Evolutionary conservation across 2,888 invertebrate genomes (phyloP).

Genomic region (Drosophila bunnanda): DNA sequence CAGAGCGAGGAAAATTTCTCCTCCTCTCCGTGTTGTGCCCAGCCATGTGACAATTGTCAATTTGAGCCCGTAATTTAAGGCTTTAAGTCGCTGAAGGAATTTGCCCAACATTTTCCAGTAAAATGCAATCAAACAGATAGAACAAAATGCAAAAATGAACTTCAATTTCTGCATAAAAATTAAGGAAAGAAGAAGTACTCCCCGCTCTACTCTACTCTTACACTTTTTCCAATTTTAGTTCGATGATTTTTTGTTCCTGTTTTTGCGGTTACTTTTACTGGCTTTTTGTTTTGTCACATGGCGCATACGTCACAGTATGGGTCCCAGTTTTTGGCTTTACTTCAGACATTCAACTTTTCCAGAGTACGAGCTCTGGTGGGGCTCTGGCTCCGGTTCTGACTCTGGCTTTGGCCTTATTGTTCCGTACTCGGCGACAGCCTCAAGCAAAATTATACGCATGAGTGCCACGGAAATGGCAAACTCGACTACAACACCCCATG

Average conservation of each 20-base stretch:
- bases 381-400: not conserved
- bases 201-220: not conserved
- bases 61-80: constrained; percentile 73
- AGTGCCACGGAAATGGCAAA: constrained; percentile 80
- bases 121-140: constrained; percentile 19
- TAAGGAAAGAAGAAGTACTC: constrained; percentile 15
- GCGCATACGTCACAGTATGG: constrained; percentile 69
- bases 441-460: constrained; percentile 80
- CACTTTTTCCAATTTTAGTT: constrained; percentile 31
- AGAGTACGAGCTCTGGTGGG: not conserved
- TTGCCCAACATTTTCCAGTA: not conserved
- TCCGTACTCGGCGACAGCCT: constrained; percentile 74
- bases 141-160: constrained; percentile 2
- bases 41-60: constrained; percentile 74
- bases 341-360: constrained; percentile 45
- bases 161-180: constrained; percentile 29
- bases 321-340: constrained; percentile 47
- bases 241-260: constrained; percentile 16
- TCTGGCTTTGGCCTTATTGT: constrained; percentile 59
- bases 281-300: constrained; percentile 49
- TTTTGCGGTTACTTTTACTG: constrained; percentile 11
- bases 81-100: constrained; percentile 56
- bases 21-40: constrained; percentile 17
- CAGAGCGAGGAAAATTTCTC: constrained; percentile 3
- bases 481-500: constrained; percentile 61